These are phyloP conservation scores for Leptinotarsa rubiginosa DNA, from an alignment of 2,888 invertebrate genomes.

Conservation along the genomic window DNA sequence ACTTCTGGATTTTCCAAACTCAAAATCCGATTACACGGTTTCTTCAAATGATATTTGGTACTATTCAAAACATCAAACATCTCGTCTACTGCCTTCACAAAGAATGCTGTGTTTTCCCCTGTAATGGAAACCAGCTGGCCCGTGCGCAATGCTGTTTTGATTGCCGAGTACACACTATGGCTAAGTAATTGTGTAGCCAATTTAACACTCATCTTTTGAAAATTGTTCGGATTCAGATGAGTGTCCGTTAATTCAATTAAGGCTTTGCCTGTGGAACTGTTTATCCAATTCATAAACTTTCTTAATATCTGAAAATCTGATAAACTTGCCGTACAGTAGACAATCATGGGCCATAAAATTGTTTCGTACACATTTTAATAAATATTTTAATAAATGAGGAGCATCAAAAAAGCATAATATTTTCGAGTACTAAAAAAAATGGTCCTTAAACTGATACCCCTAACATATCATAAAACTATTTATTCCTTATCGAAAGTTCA, in stretches of 20 bases:
- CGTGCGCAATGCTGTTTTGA: neutral
- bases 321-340: neutral
- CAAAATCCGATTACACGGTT: no score
- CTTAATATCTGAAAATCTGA: neutral
- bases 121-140: neutral
- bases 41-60: no score
- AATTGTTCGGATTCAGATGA: conserved; percentile 13
- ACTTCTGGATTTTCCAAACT: no score
- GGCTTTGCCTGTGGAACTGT: neutral
- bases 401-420: conserved; percentile 15
- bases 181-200: conserved; percentile 16
- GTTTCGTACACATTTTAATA: conserved; percentile 21
- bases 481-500: neutral
- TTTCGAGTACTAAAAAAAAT: neutral
- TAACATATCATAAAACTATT: neutral
- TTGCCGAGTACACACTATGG: conserved; percentile 7
- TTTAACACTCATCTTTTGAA: conserved; percentile 24
- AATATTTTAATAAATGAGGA: conserved; percentile 24
- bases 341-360: conserved; percentile 1
- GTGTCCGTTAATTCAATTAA: conserved; percentile 2
- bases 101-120: neutral
- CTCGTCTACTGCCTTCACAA: neutral
- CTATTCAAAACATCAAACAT: conserved; percentile 13
- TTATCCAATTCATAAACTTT: conserved; percentile 8
- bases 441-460: no score